These are phyloP conservation scores for Platysteira castanea DNA, from an alignment of 2,113 vertebrate genomes.

Conservation along the genomic window DNA sequence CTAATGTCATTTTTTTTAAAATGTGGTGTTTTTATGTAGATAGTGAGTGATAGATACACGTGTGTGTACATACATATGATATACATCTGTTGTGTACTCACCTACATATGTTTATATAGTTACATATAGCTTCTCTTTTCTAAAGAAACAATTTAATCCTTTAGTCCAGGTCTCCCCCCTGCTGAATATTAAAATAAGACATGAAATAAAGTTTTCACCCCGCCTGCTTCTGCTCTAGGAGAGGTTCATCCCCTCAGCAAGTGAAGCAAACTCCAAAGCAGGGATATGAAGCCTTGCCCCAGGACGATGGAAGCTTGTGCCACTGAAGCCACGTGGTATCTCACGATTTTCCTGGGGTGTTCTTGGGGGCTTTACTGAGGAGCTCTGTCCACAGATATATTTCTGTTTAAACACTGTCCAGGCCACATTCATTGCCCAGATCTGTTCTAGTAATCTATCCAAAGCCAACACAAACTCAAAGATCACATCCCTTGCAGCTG, in stretches of 20 bases:
- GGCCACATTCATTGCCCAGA: neutral
- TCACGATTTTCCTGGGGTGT: neutral
- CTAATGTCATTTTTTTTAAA: too few species aligned
- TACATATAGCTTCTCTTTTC: neutral
- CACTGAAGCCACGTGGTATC: neutral
- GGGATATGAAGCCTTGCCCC: neutral
- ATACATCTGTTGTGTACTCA: neutral
- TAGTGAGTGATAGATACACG: accelerated
- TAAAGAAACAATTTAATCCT: neutral
- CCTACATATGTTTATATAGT: neutral
- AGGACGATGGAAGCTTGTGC: neutral
- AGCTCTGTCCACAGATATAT: neutral
- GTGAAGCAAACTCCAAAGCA: neutral
- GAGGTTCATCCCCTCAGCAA: neutral
- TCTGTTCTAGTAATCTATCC: neutral
- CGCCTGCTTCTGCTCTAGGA: neutral
- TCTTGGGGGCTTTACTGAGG: neutral
- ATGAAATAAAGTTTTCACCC: slow-evolving; percentile 26
- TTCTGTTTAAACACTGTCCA: neutral
- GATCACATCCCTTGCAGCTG: accelerated
- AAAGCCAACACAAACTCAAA: neutral
- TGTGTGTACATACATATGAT: neutral
- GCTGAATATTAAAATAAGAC: slow-evolving; percentile 44
- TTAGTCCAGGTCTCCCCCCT: neutral
- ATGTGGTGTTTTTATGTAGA: neutral